A percentile compares a stretch with the other conserved stretches of the same genome.
Evolutionary conservation across 2,888 invertebrate species (phyloP).

Genomic region (Chalcis sispes): DNA sequence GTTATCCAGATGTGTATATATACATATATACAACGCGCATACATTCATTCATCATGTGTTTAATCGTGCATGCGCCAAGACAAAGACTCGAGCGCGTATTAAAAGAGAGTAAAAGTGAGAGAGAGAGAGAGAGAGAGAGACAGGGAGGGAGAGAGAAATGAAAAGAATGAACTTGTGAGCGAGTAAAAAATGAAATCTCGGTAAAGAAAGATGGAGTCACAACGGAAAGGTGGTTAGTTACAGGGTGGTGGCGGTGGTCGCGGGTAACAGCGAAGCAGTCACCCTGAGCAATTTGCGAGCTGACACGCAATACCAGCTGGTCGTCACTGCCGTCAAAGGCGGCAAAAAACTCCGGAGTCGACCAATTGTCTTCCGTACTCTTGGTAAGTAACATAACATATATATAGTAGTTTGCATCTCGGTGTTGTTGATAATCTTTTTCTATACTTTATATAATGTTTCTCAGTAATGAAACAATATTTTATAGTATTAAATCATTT

Average conservation of each 20-base stretch:
- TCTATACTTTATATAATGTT: not conserved
- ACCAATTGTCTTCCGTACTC: constrained; percentile 92
- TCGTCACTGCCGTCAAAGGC: constrained; percentile 89
- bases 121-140: not conserved
- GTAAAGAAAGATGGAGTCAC: constrained; percentile 64
- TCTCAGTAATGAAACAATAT: not conserved
- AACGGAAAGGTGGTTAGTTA: constrained; percentile 84
- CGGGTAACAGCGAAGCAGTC: constrained; percentile 91
- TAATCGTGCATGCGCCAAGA: constrained; percentile 7
- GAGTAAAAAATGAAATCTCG: not conserved
- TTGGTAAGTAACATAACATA: constrained; percentile 85
- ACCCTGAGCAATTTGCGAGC: constrained; percentile 88
- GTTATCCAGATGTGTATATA: not conserved
- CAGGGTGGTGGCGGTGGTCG: constrained; percentile 94
- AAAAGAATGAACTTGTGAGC: not conserved
- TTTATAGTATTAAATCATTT: no score
- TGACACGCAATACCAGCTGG: constrained; percentile 92
- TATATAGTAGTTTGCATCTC: no score
- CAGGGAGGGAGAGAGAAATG: not conserved
- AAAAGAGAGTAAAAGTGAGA: not conserved
- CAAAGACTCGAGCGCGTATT: constrained; percentile 37
- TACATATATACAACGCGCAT: not conserved
- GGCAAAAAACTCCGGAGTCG: constrained; percentile 90
- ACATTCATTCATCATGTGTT: not conserved
- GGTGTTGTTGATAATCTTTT: not conserved